Evolutionary conservation across 1,140 invertebrate species (phyloP).

Genomic region (Drosophila simulans): DNA sequence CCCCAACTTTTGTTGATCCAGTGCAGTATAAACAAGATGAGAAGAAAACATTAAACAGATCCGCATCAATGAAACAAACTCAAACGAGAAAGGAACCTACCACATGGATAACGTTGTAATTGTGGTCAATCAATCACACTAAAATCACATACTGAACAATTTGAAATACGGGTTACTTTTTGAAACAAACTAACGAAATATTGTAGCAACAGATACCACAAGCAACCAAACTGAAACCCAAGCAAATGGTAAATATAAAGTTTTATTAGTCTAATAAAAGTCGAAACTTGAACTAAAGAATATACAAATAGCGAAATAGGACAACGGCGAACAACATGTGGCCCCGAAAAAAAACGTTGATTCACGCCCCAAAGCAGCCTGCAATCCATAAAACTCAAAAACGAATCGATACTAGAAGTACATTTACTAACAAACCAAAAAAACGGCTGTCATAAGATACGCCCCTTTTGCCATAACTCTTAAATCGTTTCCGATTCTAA

Average conservation of each 20-base stretch:
- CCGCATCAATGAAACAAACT: conserved; percentile 24
- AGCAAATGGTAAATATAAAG: conserved; percentile 40
- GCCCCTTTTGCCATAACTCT: conserved; percentile 25
- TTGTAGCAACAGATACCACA: conserved; percentile 42
- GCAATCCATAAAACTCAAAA: conserved; percentile 58
- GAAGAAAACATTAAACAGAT: conserved; percentile 36
- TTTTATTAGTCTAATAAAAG: conserved; percentile 56
- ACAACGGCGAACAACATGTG: conserved; percentile 25
- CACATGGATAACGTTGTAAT: conserved; percentile 21
- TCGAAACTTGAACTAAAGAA: conserved; percentile 38
- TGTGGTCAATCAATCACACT: conserved; percentile 49
- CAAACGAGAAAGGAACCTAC: conserved; percentile 15
- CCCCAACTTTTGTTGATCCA: conserved; percentile 27
- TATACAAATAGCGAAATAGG: conserved; percentile 38
- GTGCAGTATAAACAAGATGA: conserved; percentile 36
- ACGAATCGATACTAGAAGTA: conserved; percentile 47
- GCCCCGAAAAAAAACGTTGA: conserved; percentile 12
- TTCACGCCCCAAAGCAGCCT: conserved; percentile 6
- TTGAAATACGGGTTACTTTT: conserved; percentile 77
- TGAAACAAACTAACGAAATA: conserved; percentile 52
- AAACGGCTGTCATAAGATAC: conserved; percentile 35
- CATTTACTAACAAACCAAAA: conserved; percentile 24
- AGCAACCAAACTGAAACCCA: conserved; percentile 32
- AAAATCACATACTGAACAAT: conserved; percentile 56
- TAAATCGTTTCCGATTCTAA: conserved; percentile 6